These are phyloP conservation scores for Electrophaes corylata DNA, from an alignment of 2,888 invertebrate species.

Conservation along the genomic window DNA sequence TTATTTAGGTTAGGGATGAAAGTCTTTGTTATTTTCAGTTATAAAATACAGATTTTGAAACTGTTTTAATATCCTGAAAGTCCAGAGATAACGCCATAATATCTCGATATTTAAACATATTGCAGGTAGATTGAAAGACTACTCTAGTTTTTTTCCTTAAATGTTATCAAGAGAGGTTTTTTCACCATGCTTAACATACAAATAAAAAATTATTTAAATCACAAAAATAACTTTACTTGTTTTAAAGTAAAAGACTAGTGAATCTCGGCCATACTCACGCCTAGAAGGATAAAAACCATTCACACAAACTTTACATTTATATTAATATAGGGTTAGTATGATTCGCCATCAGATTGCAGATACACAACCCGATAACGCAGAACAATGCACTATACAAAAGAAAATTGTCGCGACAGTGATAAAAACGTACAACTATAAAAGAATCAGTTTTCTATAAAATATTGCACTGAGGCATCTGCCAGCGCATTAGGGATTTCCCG, in stretches of 20 bases:
- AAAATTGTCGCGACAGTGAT: slow-evolving; percentile 20
- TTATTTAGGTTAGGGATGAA: background rate
- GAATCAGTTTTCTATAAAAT: slow-evolving; percentile 43
- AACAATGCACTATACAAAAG: slow-evolving; percentile 24
- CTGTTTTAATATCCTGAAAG: too few relatives aligned
- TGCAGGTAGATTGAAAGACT: too few relatives aligned
- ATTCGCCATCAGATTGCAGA: slow-evolving; percentile 10
- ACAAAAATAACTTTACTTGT: too few relatives aligned
- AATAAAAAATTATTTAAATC: too few relatives aligned
- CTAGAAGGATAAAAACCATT: background rate
- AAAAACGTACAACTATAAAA: slow-evolving; percentile 18
- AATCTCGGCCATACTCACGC: too few relatives aligned
- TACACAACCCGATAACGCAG: slow-evolving; percentile 8
- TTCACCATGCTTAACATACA: too few relatives aligned
- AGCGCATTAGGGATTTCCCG: slow-evolving; percentile 61
- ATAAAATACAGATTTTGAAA: too few relatives aligned
- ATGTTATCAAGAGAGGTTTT: too few relatives aligned
- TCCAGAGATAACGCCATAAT: too few relatives aligned
- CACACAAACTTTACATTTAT: background rate
- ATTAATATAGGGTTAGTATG: background rate
- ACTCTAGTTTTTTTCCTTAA: too few relatives aligned
- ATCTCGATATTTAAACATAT: too few relatives aligned
- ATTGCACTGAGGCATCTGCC: slow-evolving; percentile 48
- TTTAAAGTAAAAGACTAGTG: too few relatives aligned
- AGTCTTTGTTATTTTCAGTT: background rate